phyloP scores from a whole-genome alignment of 2,888 invertebrate species.

The Xestia sexstrigata region DNA sequence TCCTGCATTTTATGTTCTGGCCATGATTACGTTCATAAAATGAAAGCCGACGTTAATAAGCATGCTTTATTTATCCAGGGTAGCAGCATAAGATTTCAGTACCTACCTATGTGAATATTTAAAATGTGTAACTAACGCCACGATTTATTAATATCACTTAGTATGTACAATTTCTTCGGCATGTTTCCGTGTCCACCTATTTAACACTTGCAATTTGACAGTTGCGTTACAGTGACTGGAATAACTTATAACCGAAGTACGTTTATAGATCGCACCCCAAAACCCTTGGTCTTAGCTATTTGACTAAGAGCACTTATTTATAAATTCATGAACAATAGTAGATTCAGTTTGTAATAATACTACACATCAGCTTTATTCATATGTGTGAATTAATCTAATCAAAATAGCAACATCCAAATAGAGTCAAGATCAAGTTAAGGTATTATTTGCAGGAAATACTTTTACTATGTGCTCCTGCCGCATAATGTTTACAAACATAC shows the following conservation, averaged over 20 bases:
- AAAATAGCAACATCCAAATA: conserved; percentile 6
- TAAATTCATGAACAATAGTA: too few relatives aligned
- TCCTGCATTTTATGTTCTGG: not conserved
- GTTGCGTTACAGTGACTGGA: not conserved
- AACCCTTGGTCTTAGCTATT: not conserved
- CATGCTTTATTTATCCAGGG: not conserved
- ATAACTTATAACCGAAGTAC: not conserved
- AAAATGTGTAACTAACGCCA: not conserved
- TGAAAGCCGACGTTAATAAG: not conserved
- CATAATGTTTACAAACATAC: conserved; percentile 7
- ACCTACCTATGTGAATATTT: not conserved
- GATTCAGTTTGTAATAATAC: not conserved
- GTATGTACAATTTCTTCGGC: not conserved
- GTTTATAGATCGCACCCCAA: not conserved
- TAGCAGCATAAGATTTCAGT: not conserved
- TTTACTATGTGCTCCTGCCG: not conserved
- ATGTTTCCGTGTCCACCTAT: not conserved
- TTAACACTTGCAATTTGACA: not conserved
- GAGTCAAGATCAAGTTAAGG: not conserved
- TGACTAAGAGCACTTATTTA: too few relatives aligned
- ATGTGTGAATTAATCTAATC: not conserved
- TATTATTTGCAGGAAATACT: conserved; percentile 1
- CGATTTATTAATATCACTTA: not conserved
- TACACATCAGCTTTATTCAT: not conserved
- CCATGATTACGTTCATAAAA: not conserved